phyloP scores from a whole-genome alignment of 2,113 vertebrate species.

The Sakesphorus luctuosus region DNA sequence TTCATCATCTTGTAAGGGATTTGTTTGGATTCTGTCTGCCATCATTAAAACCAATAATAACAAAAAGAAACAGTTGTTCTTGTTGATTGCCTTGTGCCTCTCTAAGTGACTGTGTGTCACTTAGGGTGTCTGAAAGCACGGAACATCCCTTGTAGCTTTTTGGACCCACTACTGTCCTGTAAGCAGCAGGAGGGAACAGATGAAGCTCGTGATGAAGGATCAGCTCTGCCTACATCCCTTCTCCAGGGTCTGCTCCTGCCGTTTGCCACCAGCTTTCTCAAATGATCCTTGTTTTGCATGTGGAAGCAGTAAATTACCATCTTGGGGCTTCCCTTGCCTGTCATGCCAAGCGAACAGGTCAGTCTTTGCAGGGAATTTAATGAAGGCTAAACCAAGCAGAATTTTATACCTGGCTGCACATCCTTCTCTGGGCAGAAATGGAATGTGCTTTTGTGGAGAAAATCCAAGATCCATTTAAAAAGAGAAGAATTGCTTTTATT shows the following conservation, averaged over 20 bases:
- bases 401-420: background rate
- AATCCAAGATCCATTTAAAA: background rate
- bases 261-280: background rate
- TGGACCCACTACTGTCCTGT: background rate
- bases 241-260: background rate
- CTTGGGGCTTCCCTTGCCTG: background rate
- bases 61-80: background rate
- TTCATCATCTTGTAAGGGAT: background rate
- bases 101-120: background rate
- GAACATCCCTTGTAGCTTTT: background rate
- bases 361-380: background rate
- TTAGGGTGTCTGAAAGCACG: fast-evolving
- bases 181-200: background rate
- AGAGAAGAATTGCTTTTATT: background rate
- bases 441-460: background rate
- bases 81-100: background rate
- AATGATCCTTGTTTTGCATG: background rate
- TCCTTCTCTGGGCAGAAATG: background rate
- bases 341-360: background rate
- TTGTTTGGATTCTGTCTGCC: background rate
- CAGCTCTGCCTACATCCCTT: background rate
- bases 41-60: background rate
- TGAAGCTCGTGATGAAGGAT: background rate
- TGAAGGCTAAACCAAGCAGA: background rate
- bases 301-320: background rate